phyloP scores from a whole-genome alignment of 1,140 invertebrate genomes.

The Amphibalanus amphitrite region DNA sequence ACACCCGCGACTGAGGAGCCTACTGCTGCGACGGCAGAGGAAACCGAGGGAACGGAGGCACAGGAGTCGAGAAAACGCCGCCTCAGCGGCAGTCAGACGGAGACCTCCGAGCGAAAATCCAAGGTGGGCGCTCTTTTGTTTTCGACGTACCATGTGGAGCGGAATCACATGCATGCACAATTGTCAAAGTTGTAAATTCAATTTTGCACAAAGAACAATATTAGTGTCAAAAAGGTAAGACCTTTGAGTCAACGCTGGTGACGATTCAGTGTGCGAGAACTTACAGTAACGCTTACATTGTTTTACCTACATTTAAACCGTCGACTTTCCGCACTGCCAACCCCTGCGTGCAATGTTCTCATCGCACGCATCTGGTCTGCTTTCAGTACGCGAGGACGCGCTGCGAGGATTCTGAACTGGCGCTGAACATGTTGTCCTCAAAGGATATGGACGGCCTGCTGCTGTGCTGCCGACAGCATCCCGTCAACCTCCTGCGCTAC shows the following conservation, averaged over 20 bases:
- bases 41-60: not conserved
- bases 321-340: too few species aligned
- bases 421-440: constrained; percentile 9
- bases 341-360: too few species aligned
- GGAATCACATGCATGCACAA: too few species aligned
- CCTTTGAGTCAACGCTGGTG: too few species aligned
- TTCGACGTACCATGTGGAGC: too few species aligned
- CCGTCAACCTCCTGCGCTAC: constrained; percentile 49
- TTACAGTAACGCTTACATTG: too few species aligned
- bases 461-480: constrained; percentile 66
- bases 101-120: not conserved
- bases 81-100: not conserved
- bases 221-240: too few species aligned
- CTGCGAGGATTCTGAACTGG: constrained; percentile 10
- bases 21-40: not conserved
- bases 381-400: constrained; percentile 13
- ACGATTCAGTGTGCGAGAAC: too few species aligned
- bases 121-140: not conserved
- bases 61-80: not conserved
- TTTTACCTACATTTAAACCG: too few species aligned
- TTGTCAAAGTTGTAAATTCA: too few species aligned
- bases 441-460: constrained; percentile 53
- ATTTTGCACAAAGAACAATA: too few species aligned
- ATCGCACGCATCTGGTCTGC: too few species aligned
- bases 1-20: not conserved